These are phyloP conservation scores for Karalla daura DNA, from an alignment of 2,797 vertebrate genomes.

Conservation along the genomic window DNA sequence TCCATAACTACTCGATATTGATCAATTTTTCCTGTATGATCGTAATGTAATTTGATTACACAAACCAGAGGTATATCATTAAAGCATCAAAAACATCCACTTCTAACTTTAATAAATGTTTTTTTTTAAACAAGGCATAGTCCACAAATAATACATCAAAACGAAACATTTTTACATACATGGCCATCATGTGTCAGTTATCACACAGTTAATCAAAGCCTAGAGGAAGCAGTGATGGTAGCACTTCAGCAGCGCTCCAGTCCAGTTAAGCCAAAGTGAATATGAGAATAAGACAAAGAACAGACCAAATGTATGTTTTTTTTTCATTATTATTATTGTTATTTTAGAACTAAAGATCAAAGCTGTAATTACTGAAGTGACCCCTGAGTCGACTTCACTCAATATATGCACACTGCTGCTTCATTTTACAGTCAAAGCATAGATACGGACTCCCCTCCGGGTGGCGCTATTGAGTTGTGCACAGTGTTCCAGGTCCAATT, in stretches of 20 bases:
- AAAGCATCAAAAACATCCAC: not conserved
- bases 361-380: conserved; percentile 20
- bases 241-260: conserved; percentile 2
- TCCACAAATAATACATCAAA: conserved; percentile 22
- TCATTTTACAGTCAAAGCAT: not conserved
- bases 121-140: conserved; percentile 5
- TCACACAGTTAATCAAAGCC: conserved; percentile 16
- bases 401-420: not conserved
- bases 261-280: conserved; percentile 16
- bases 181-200: conserved; percentile 29
- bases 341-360: conserved; percentile 20
- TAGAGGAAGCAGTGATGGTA: conserved; percentile 17
- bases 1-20: not conserved
- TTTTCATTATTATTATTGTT: too few species aligned
- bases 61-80: not conserved
- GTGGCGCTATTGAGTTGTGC: conserved; percentile 26
- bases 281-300: conserved; percentile 16
- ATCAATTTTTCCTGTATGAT: not conserved
- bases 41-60: not conserved
- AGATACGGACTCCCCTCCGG: conserved; percentile 15
- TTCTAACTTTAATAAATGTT: conserved; percentile 24
- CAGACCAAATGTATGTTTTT: not conserved
- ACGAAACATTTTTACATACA: conserved; percentile 19
- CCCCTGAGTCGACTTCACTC: conserved; percentile 1
- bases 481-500: not conserved